Conservation (phyloP, 2,113 vertebrate genomes). For the Cyprinus carpio region DNA sequence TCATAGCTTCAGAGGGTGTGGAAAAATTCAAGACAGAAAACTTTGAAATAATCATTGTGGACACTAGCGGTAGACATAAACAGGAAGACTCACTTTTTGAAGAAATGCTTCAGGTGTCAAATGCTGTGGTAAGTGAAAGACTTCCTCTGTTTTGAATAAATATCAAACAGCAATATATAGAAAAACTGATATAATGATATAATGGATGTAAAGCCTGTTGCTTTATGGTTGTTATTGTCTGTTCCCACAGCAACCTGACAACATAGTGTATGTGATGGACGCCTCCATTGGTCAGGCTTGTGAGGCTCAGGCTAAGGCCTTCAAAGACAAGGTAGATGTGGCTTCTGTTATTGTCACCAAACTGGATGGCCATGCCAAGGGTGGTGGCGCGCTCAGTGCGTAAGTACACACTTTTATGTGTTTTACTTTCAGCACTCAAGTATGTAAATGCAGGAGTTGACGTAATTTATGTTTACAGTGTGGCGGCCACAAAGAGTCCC, state of each 20-base stretch:
- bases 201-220: background rate
- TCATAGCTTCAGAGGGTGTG: constrained; percentile 97
- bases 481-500: constrained; percentile 97
- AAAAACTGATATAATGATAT: too few relatives aligned
- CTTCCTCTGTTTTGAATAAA: background rate
- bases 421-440: background rate
- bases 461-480: constrained; percentile 64
- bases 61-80: constrained; percentile 97
- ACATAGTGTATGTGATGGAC: constrained; percentile 99
- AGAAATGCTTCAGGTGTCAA: constrained; percentile 99
- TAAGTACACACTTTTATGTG: constrained; percentile 73
- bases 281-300: constrained; percentile 98
- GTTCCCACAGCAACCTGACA: constrained; percentile 90
- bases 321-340: constrained; percentile 98
- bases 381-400: constrained; percentile 97
- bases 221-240: background rate
- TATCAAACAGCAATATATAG: background rate
- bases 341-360: constrained; percentile 98
- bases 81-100: constrained; percentile 98
- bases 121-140: constrained; percentile 89
- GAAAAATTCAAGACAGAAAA: constrained; percentile 98
- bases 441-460: background rate
- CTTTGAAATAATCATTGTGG: constrained; percentile 99
- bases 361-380: constrained; percentile 98
- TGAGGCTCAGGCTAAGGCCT: constrained; percentile 97